A percentile compares a stretch with the other conserved stretches of the same genome.
Conservation (phyloP, 2,797 vertebrate genomes). For the Scleropages formosus region DNA sequence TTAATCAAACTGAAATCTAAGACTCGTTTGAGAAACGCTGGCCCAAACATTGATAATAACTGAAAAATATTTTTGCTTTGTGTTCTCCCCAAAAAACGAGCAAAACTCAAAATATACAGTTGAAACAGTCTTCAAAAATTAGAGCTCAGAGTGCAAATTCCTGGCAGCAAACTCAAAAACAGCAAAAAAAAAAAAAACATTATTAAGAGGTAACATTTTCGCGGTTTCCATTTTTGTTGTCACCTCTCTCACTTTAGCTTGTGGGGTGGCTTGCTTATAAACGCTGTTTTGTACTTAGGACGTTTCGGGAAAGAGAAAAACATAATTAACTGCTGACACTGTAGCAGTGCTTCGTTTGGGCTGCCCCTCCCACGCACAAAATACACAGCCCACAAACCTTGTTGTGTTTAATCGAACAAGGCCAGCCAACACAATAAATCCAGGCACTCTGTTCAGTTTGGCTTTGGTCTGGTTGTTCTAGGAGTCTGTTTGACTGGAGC, state of each 20-base stretch:
- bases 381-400: slow-evolving; percentile 5
- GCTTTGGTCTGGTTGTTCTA: not conserved
- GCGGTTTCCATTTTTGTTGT: not conserved
- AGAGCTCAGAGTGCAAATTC: slow-evolving; percentile 13
- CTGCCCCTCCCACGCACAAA: slow-evolving; percentile 2
- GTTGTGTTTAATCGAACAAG: slow-evolving; percentile 19
- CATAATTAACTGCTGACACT: slow-evolving; percentile 6
- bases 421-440: slow-evolving; percentile 22
- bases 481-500: not conserved
- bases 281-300: slow-evolving; percentile 20
- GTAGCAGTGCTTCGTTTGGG: slow-evolving; percentile 4
- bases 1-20: slow-evolving; percentile 27
- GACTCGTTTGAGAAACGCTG: slow-evolving; percentile 19
- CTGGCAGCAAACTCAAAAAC: slow-evolving; percentile 9
- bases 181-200: not conserved
- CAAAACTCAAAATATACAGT: not conserved
- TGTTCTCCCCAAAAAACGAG: not conserved
- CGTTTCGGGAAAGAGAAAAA: slow-evolving; percentile 11
- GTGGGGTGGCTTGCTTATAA: slow-evolving; percentile 11
- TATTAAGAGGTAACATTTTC: not conserved
- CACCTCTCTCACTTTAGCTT: not conserved
- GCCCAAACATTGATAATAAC: slow-evolving; percentile 20
- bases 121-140: not conserved
- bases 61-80: slow-evolving; percentile 25
- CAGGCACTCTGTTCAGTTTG: slow-evolving; percentile 5